A percentile compares a stretch with the other conserved stretches of the same genome.
Conservation (phyloP, 2,888 invertebrate species). For the Panzeria rudis region DNA sequence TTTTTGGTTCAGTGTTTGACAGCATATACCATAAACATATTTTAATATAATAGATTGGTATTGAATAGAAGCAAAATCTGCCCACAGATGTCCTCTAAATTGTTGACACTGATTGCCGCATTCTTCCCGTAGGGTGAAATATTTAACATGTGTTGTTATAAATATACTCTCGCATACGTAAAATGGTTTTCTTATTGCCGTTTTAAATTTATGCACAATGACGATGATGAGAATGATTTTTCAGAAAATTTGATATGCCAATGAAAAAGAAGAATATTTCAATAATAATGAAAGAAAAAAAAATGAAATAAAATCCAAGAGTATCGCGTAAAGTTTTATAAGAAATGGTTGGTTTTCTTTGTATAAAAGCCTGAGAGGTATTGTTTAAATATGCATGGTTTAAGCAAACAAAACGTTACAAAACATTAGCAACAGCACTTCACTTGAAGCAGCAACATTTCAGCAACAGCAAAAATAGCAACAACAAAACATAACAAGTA, state of each 20-base stretch:
- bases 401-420: slow-evolving; percentile 56
- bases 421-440: slow-evolving; percentile 51
- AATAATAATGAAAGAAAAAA: slow-evolving; percentile 37
- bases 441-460: slow-evolving; percentile 49
- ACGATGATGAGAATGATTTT: slow-evolving; percentile 61
- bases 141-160: slow-evolving; percentile 14
- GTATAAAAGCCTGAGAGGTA: slow-evolving; percentile 56
- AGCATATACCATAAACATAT: no score
- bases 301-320: slow-evolving; percentile 10
- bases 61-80: not conserved
- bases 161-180: slow-evolving; percentile 7
- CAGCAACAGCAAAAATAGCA: slow-evolving; percentile 40
- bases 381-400: slow-evolving; percentile 68
- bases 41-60: not conserved
- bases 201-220: slow-evolving; percentile 45
- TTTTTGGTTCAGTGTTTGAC: no score
- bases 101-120: not conserved
- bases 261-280: slow-evolving; percentile 55
- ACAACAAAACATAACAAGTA: slow-evolving; percentile 40
- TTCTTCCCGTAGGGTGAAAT: slow-evolving; percentile 23
- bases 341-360: slow-evolving; percentile 43
- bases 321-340: slow-evolving; percentile 28
- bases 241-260: slow-evolving; percentile 61
- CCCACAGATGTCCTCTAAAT: not conserved
- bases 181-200: slow-evolving; percentile 16